Evolutionary conservation across 2,797 vertebrate genomes (phyloP).

Genomic region (Kryptolebias ocellatus): DNA sequence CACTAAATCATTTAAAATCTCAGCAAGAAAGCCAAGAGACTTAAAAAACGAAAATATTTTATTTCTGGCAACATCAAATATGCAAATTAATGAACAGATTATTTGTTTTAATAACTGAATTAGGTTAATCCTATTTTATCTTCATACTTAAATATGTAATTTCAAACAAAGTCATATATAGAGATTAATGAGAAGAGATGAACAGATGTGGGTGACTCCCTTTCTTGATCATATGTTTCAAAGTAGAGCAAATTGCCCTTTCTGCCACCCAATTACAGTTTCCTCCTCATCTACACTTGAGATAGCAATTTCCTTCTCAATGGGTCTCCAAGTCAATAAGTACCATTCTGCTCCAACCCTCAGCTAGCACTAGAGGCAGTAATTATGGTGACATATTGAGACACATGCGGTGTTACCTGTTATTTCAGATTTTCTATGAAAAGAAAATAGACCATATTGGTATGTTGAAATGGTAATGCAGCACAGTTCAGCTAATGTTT

Average conservation of each 20-base stretch:
- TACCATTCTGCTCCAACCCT: conserved; percentile 55
- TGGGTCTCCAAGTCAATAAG: conserved; percentile 67
- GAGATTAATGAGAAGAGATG: conserved; percentile 32
- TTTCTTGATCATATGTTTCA: conserved; percentile 39
- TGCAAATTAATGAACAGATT: conserved; percentile 3
- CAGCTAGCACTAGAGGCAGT: conserved; percentile 53
- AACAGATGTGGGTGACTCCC: conserved; percentile 45
- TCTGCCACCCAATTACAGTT: conserved; percentile 65
- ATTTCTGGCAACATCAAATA: not conserved
- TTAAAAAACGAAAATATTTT: no score
- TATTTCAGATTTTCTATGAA: conserved; percentile 53
- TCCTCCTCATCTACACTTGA: conserved; percentile 69
- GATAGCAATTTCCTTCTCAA: conserved; percentile 70
- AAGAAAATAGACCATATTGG: conserved; percentile 9
- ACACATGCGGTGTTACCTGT: conserved; percentile 47
- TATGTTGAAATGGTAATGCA: conserved; percentile 3
- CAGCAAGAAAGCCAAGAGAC: not conserved
- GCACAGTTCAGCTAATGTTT: not conserved
- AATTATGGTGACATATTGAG: conserved; percentile 71
- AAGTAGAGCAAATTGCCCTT: conserved; percentile 67
- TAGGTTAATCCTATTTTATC: conserved; percentile 2
- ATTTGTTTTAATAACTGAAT: conserved; percentile 21
- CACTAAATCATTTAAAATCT: not conserved
- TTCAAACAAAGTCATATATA: conserved; percentile 23
- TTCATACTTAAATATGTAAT: not conserved